Base-by-base conservation (phyloP, 2,113 vertebrate genomes). In the Montifringilla adamsi region DNA sequence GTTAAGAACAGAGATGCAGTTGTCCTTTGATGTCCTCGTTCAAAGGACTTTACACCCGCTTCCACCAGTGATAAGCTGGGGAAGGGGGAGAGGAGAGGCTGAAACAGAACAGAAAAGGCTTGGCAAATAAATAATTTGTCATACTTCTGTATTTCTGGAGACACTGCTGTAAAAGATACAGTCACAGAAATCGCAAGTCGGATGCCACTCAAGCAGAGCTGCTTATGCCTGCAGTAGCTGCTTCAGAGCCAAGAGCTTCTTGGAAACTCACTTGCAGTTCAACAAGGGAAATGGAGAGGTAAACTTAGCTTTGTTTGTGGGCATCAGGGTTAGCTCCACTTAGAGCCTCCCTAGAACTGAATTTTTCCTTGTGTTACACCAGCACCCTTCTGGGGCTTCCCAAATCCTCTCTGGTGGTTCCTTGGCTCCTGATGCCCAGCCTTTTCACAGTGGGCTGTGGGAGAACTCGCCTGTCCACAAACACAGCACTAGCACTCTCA, bases 21-120 rank as follows among this genome's bases (percentile, higher is more conserved):
- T 96, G 89, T 94, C 74, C 96, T 98, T 98, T 98, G 98, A 98
- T 97, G 96, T 97, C 89, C 72, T 90, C 41, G 12, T 98, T 98
- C 97, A 98, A 98, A 98, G 97, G 91, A 94, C 37, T 95, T 91
- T 94, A 90, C 50, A 94, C 77, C 52, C 52, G 15, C 80, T 98
- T 95, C 91, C 84, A 96, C 86, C 74, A 93, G 66, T 16, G 94
- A 96, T 95, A 95, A 97, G 91, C 59, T 1, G 16, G 66, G 35
- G 56, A 43, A 88, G 52, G 77, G 93, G 92, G 80, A 88, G 53
- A 86, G 52, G 70, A 90, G 39, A 91, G 82, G 84, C 60, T 87
- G 89, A 90, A 94, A 94, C 59, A 87, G 55, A 87, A 67, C 93
- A 83, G 83, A 92, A 89, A 75, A 90, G 59, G 72, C 81, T 56